Evolutionary conservation across 2,113 vertebrate species (phyloP).

Genomic region (Bambusicola thoracicus): DNA sequence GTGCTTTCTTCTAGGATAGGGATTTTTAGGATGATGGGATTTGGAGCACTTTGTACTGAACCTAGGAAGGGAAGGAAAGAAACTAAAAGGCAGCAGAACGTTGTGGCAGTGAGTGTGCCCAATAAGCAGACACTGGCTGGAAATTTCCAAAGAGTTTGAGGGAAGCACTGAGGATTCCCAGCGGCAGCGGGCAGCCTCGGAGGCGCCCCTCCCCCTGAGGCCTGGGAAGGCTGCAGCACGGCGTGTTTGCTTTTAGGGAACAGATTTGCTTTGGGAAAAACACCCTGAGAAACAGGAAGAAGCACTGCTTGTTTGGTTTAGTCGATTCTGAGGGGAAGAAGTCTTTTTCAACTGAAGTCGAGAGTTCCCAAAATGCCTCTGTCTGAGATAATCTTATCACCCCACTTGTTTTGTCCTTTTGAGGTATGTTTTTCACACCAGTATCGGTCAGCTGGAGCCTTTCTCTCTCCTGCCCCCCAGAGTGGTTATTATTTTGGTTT

Average conservation of each 20-base stretch:
- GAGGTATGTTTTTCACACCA: background rate
- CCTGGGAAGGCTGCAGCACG: background rate
- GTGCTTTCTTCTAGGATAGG: background rate
- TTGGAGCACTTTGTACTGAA: background rate
- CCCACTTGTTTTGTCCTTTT: background rate
- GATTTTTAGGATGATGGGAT: background rate
- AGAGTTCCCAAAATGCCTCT: slow-evolving; percentile 5
- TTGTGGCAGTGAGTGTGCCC: background rate
- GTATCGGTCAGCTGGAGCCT: background rate
- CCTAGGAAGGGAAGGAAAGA: background rate
- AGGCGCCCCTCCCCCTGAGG: background rate
- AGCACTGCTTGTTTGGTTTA: slow-evolving; percentile 22
- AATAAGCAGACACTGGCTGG: background rate
- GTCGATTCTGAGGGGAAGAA: background rate
- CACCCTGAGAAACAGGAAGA: slow-evolving; percentile 21
- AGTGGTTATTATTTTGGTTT: slow-evolving; percentile 16
- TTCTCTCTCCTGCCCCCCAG: background rate
- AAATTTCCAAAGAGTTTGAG: background rate
- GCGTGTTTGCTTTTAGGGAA: background rate
- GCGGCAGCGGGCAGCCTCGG: background rate
- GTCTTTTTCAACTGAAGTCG: background rate
- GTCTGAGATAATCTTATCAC: background rate
- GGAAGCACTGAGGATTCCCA: background rate
- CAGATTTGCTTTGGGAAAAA: slow-evolving; percentile 8
- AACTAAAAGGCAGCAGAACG: background rate